phyloP scores from a whole-genome alignment of 2,888 invertebrate genomes.

The Didymodactylos carnosus region DNA sequence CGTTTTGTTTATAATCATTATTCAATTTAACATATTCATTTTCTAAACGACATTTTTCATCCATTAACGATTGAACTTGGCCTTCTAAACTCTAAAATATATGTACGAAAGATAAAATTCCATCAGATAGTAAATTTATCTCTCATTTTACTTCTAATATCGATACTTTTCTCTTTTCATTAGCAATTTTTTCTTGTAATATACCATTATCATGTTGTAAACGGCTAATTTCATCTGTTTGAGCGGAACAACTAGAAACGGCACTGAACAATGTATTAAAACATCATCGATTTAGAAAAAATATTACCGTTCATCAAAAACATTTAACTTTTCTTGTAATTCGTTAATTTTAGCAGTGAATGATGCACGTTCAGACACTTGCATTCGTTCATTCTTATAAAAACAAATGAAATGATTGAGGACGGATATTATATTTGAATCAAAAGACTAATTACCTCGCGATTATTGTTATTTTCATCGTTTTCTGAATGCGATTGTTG shows the following conservation, averaged over 20 bases:
- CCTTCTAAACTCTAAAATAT: background rate
- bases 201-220: conserved; percentile 9
- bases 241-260: background rate
- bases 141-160: background rate
- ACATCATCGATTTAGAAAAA: background rate
- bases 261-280: background rate
- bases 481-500: background rate
- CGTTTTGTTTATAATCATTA: background rate
- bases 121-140: background rate
- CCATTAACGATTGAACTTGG: background rate
- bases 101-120: background rate
- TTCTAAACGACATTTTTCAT: background rate
- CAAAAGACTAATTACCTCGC: background rate
- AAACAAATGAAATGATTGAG: background rate
- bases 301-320: background rate
- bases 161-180: background rate
- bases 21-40: background rate
- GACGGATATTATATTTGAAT: too few relatives aligned
- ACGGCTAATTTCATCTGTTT: conserved; percentile 3
- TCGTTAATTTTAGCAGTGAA: conserved; percentile 1
- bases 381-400: background rate
- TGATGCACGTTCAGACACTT: background rate
- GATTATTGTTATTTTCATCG: background rate
- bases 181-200: background rate
- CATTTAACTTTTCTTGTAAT: conserved; percentile 4